phyloP scores from a whole-genome alignment of 1,140 invertebrate species.

The Diprion similis region DNA sequence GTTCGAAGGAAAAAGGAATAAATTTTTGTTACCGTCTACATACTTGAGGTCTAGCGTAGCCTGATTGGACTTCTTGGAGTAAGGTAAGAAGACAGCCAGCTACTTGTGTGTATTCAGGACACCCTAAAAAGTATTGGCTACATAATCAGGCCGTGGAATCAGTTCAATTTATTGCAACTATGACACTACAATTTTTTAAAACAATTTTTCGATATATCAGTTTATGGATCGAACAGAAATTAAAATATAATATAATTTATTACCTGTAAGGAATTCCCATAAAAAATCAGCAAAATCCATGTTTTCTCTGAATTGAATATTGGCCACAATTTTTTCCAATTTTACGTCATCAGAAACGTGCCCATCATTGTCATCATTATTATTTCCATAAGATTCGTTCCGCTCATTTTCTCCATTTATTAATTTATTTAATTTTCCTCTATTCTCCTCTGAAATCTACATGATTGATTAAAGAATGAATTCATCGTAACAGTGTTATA shows the following conservation, averaged over 20 bases:
- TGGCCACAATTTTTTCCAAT: conserved; percentile 34
- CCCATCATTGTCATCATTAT: conserved; percentile 9
- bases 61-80: conserved; percentile 35
- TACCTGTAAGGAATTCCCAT: conserved; percentile 48
- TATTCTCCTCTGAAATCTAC: conserved; percentile 24
- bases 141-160: conserved; percentile 7
- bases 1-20: too few relatives aligned
- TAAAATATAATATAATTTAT: neutral
- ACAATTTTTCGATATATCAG: neutral
- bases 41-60: conserved; percentile 30
- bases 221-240: neutral
- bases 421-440: conserved; percentile 35
- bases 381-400: conserved; percentile 25
- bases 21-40: neutral
- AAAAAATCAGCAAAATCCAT: conserved; percentile 50
- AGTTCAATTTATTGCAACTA: conserved; percentile 23
- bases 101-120: conserved; percentile 37
- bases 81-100: conserved; percentile 39
- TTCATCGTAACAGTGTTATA: too few relatives aligned
- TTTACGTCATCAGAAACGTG: conserved; percentile 28
- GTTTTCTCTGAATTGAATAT: conserved; percentile 39
- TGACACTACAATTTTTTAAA: neutral
- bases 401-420: conserved; percentile 35
- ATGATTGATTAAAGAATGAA: conserved; percentile 28
- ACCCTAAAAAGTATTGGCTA: conserved; percentile 23